These are phyloP conservation scores for Rissa tridactyla DNA, from an alignment of 2,113 vertebrate species.

Conservation along the genomic window DNA sequence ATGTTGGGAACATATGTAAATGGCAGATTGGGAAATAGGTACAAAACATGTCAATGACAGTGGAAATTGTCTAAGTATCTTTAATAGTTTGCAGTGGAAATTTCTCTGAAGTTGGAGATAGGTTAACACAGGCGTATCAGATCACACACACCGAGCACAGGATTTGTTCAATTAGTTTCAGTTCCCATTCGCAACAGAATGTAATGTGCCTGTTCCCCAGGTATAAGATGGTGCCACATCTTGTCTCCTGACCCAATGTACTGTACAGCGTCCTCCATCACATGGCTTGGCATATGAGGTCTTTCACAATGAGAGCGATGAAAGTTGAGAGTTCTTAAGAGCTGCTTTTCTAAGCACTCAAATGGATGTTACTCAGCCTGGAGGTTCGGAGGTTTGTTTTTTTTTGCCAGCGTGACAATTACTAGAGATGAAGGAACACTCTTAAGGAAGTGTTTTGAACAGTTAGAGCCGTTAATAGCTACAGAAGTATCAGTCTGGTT, in stretches of 20 bases:
- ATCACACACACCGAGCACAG: neutral
- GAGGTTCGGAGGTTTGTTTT: neutral
- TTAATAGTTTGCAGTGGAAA: neutral
- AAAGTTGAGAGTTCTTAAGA: slow-evolving; percentile 44
- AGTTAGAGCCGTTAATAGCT: neutral
- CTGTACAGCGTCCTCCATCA: neutral
- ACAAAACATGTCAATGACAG: neutral
- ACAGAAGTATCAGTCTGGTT: neutral
- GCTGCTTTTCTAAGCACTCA: slow-evolving; percentile 35
- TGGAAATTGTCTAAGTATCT: neutral
- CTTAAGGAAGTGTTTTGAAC: slow-evolving; percentile 16
- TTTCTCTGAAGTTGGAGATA: neutral
- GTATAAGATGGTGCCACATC: neutral
- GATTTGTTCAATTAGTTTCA: neutral
- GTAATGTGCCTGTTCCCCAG: neutral
- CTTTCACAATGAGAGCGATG: neutral
- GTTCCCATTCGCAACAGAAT: neutral
- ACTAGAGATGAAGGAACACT: slow-evolving; percentile 8
- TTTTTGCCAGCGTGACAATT: neutral
- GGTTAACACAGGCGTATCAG: neutral
- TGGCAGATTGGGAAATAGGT: neutral
- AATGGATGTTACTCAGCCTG: neutral
- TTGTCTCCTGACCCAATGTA: slow-evolving; percentile 51
- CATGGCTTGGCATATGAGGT: neutral
- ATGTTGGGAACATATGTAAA: neutral